Evolutionary conservation across 2,797 vertebrate species (phyloP).

Genomic region (Sciurus carolinensis): DNA sequence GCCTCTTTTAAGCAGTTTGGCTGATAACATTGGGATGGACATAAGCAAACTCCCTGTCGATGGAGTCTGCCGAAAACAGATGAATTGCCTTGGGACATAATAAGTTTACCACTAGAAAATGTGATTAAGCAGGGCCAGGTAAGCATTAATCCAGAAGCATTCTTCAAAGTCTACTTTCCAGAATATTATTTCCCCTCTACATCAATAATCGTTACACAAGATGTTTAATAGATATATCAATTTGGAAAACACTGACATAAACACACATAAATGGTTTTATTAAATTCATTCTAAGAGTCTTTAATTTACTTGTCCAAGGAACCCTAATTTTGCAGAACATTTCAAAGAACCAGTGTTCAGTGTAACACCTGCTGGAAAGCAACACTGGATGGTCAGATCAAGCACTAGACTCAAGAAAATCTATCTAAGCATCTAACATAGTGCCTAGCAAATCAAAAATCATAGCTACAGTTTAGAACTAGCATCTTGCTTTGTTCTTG

Average conservation of each 20-base stretch:
- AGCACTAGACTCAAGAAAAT: background rate
- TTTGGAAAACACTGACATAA: slow-evolving; percentile 57
- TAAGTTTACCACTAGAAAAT: background rate
- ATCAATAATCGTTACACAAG: slow-evolving; percentile 22
- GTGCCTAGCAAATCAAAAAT: background rate
- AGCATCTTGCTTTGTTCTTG: background rate
- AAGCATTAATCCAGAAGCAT: background rate
- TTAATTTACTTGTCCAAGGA: slow-evolving; percentile 41
- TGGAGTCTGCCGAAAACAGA: slow-evolving; percentile 18
- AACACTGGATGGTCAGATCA: background rate
- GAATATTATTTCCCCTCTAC: background rate
- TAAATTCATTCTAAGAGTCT: background rate
- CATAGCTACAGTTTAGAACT: background rate
- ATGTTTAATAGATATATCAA: background rate
- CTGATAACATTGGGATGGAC: background rate
- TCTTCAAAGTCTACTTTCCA: slow-evolving; percentile 52
- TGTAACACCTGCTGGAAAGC: background rate
- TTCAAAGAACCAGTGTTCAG: background rate
- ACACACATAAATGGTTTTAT: background rate
- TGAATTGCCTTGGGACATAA: background rate
- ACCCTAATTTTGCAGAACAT: slow-evolving; percentile 34
- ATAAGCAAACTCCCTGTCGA: background rate
- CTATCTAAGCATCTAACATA: background rate
- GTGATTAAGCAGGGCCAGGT: slow-evolving; percentile 40
- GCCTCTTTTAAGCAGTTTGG: background rate